A percentile compares a stretch with the other conserved stretches of the same genome.
phyloP scores from a whole-genome alignment of 2,888 invertebrate genomes.

The Aproaerema taeniolella region DNA sequence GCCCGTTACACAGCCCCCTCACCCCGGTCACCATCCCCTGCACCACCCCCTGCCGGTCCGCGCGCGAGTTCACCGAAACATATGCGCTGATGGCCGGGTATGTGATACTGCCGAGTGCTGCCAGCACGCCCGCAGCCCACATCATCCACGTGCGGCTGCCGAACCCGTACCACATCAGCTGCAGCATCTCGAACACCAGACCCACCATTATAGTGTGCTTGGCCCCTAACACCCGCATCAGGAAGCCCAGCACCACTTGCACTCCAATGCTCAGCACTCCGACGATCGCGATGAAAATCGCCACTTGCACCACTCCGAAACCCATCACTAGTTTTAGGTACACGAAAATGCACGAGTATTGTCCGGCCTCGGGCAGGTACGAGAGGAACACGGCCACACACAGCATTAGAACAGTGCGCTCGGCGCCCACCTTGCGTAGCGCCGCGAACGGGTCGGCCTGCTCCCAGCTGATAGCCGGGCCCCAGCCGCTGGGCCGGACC shows the following conservation, averaged over 20 bases:
- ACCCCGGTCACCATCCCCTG: conserved; percentile 99
- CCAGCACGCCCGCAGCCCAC: conserved; percentile 99
- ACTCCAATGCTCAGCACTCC: conserved; percentile 97
- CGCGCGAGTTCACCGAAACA: conserved; percentile 97
- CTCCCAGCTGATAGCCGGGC: conserved; percentile 96
- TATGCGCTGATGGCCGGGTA: conserved; percentile 99
- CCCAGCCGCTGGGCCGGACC: conserved; percentile 85
- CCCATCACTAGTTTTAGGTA: conserved; percentile 98
- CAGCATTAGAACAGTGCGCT: conserved; percentile 96
- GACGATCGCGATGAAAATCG: conserved; percentile 97
- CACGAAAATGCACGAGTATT: conserved; percentile 99
- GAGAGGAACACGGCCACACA: conserved; percentile 98
- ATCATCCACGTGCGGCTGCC: conserved; percentile 99
- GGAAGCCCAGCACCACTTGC: conserved; percentile 90
- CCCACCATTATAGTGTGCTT: conserved; percentile 99
- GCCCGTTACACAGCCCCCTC: conserved; percentile 97
- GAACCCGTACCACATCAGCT: conserved; percentile 98
- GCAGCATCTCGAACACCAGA: conserved; percentile 96
- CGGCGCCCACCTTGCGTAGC: conserved; percentile 94
- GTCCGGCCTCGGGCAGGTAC: conserved; percentile 98
- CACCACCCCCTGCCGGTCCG: conserved; percentile 97
- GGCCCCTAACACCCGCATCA: conserved; percentile 91
- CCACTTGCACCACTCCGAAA: conserved; percentile 96
- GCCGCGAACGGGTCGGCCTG: conserved; percentile 98
- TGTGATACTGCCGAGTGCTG: conserved; percentile 96